Conservation (phyloP, 2,888 invertebrate species). For the Ischnura elegans region DNA sequence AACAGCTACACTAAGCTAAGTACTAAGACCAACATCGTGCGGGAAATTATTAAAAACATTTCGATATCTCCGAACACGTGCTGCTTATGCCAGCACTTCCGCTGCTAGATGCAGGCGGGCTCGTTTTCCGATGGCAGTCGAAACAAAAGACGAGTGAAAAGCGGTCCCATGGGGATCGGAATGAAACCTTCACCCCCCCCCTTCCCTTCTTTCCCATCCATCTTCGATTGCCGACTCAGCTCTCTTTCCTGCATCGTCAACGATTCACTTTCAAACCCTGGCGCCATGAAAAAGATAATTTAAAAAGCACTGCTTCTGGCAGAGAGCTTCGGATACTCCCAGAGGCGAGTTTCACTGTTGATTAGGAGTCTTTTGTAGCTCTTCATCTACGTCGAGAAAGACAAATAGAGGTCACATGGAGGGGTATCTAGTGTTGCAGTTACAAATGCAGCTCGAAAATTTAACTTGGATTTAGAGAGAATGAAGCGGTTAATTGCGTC, state of each 20-base stretch:
- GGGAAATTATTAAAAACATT: background rate
- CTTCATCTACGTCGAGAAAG: no score
- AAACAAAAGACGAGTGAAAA: conserved; percentile 17
- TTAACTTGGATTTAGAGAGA: no score
- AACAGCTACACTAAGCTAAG: background rate
- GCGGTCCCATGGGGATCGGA: background rate
- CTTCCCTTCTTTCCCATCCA: background rate
- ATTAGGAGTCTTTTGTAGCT: no score
- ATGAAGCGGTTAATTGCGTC: no score
- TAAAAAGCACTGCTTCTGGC: background rate
- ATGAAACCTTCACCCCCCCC: background rate
- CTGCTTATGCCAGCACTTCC: background rate
- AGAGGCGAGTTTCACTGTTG: no score
- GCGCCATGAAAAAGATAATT: background rate
- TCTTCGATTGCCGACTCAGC: background rate
- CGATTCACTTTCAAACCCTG: background rate
- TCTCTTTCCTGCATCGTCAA: background rate
- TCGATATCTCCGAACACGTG: background rate
- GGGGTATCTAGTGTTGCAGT: no score
- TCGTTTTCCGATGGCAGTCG: background rate
- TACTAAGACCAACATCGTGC: background rate
- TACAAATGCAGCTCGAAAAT: no score
- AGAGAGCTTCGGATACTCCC: no score
- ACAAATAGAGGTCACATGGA: no score
- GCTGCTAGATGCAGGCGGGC: background rate